Base-by-base conservation (phyloP, 2,888 invertebrate species). In the Agrilus mali region DNA sequence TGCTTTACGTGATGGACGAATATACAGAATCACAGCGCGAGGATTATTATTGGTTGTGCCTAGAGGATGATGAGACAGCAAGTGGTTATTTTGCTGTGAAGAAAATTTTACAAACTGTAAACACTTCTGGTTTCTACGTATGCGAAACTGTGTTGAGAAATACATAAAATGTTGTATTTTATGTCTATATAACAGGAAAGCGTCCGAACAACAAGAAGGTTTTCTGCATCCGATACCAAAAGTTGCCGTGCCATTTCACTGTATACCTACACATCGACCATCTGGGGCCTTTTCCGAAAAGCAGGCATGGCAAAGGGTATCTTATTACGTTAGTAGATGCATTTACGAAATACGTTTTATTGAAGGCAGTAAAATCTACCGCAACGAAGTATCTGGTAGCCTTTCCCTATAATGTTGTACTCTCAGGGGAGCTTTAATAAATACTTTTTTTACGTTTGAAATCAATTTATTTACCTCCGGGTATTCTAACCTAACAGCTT, bases 241-340 rank as follows among this genome's bases (percentile, higher is more conserved):
- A 44, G 50, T 57, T 7, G 44, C 53, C 1, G 50, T 55, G 7
- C 66, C 66, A 0, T 63, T 70, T 33, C 57, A 66, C 39, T 65
- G 61, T 0, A 27, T 68, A 12, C n/a, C n/a, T n/a, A n/a, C 65
- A 68, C 45, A 40, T 68, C 0, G 67, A 68, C 48, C 66, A 68
- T 47, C 42, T 67, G 3, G 65, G 66, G 2, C 65, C 64, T 5
- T 68, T 66, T 45, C 53, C 55, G 7, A 56, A 50, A n/a, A 60
- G 55, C 33, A 52, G 45, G 7, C 50, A 41, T 1, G 55, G 55
- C n/a, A 64, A 65, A 43, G 47, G 47, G 5, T 51, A 65, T 33
- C 39, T 66, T 12, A 42, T 67, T n/a, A 58, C 53, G 1, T 43
- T 57, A 4, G 55, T 67, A 0, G 65, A 65, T 58, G n/a, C n/a